Evolutionary conservation across 2,797 vertebrate species (phyloP), one percentile per base, ranked within the genome.

Genomic region (Coreius guichenoti): DNA sequence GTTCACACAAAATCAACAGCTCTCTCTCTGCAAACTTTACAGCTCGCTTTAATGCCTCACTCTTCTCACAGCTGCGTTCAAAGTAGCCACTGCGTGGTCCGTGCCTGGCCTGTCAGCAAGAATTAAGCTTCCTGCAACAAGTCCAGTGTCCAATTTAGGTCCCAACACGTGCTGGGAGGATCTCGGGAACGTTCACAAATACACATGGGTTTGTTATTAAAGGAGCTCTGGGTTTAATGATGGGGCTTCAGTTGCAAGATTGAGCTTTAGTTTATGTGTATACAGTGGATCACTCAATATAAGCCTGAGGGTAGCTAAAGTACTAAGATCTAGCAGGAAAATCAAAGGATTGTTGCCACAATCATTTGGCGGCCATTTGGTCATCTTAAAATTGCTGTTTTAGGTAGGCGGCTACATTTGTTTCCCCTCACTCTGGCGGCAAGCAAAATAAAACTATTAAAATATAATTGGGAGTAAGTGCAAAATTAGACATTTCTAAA

Each of bases 101-200:
- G 8, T 65, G 58, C 43, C 61, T 67, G 45, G 81, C 11, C 39
- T 75, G 47, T 75, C 73, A 69, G 61, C 47, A 68, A 77, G 33
- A 77, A 77, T 83, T 77, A 83, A 83, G 82, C 47, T 26, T 83
- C 56, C 73, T 77, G 61, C 23, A 58, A 63, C 82, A 76, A 67
- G 45, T 83, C 61, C 82, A 77, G 73, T 83, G 82, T 77, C 45
- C 47, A 68, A 77, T 76, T 83, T 31, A 19, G 7, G 33, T 83
- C 82, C 63, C 82, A 77, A 69, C 82, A 83, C 61, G 82, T 83
- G 73, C 63, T 77, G 73, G 72, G 82, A 83, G 63, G 33, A 77
- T 49, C 43, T 76, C 12, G 13, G 47, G 61, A 77, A 77, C 19
- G 0, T 43, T 83, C 47, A 29, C 45, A 56, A 77, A 77, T 43